Conservation (phyloP, 2,113 vertebrate species). For the Syrmaticus mikado region DNA sequence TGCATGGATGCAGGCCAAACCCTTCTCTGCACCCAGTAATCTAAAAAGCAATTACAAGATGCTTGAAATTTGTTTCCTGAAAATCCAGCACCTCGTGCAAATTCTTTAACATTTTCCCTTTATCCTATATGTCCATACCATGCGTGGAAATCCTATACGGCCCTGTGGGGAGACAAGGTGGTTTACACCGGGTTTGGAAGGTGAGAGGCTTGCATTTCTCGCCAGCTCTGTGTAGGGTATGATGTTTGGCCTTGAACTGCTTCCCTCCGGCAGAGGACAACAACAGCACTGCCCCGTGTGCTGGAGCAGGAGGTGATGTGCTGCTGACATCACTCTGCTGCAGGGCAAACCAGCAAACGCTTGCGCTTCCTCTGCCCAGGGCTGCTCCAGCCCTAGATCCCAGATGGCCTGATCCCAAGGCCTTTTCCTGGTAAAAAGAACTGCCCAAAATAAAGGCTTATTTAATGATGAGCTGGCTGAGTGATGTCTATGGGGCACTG, state of each 20-base stretch:
- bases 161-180: accelerated
- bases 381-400: background rate
- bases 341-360: background rate
- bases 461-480: background rate
- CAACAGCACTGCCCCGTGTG: accelerated
- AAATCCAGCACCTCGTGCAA: background rate
- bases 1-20: background rate
- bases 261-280: background rate
- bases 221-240: background rate
- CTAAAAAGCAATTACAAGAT: background rate
- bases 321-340: background rate
- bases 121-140: background rate
- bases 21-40: background rate
- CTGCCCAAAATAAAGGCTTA: background rate
- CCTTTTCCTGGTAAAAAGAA: background rate
- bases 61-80: background rate
- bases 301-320: accelerated
- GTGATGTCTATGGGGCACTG: background rate
- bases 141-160: background rate
- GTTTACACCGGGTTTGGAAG: background rate
- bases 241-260: background rate
- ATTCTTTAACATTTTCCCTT: background rate
- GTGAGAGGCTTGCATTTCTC: background rate
- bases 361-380: background rate
- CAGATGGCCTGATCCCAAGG: background rate